These are phyloP conservation scores for Andrena camellia DNA, from an alignment of 2,888 invertebrate genomes.

Conservation along the genomic window DNA sequence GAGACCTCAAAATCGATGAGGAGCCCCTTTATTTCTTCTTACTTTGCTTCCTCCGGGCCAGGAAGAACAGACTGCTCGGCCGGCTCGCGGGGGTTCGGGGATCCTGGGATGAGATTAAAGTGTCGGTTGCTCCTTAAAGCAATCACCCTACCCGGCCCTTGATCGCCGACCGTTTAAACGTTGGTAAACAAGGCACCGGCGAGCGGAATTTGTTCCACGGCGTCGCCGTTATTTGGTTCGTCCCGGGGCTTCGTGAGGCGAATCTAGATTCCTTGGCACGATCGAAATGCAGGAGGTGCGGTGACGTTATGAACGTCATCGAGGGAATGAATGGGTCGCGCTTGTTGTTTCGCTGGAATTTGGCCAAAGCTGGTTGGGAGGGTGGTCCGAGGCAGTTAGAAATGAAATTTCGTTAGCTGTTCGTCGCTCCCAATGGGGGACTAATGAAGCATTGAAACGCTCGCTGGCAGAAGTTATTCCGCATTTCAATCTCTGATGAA, in stretches of 20 bases:
- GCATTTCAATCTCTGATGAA: no score
- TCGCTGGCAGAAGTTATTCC: background rate
- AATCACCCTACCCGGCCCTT: background rate
- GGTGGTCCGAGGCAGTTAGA: constrained; percentile 1
- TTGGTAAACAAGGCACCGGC: constrained; percentile 47
- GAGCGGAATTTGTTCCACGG: constrained; percentile 23
- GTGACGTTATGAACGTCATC: constrained; percentile 18
- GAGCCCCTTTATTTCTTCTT: constrained; percentile 49
- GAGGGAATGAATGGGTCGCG: constrained; percentile 5
- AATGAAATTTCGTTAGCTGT: background rate
- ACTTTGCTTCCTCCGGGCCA: constrained; percentile 12
- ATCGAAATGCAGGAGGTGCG: constrained; percentile 5
- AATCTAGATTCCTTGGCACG: constrained; percentile 29
- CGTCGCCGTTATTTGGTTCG: constrained; percentile 26
- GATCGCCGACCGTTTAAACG: constrained; percentile 28
- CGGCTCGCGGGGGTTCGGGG: background rate
- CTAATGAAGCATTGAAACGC: background rate
- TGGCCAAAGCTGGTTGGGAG: background rate
- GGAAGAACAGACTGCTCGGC: constrained; percentile 30
- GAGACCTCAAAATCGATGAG: constrained; percentile 66
- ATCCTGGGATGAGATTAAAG: constrained; percentile 57
- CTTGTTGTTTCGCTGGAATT: constrained; percentile 23
- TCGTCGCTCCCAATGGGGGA: background rate
- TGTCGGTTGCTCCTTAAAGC: constrained; percentile 45
- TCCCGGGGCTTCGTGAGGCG: constrained; percentile 21